phyloP scores from a whole-genome alignment of 2,797 vertebrate species.

The Octomys mimax region DNA sequence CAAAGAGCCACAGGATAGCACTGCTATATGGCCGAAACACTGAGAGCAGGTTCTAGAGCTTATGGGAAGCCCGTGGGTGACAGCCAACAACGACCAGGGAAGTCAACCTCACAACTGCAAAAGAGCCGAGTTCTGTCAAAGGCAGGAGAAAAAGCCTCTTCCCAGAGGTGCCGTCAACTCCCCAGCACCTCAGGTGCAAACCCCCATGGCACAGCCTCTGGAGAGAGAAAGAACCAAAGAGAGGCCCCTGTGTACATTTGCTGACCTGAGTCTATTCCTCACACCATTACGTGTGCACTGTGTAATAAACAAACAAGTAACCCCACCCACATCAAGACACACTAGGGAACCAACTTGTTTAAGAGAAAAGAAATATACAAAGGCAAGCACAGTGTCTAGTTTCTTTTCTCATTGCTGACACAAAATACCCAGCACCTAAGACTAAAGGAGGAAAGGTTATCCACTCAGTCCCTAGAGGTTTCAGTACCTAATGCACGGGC shows the following conservation, averaged over 20 bases:
- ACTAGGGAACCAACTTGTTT: neutral
- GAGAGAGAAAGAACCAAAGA: neutral
- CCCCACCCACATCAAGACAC: neutral
- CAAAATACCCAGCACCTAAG: no score
- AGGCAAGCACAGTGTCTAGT: neutral
- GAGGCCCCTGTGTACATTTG: neutral
- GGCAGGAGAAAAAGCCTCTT: neutral
- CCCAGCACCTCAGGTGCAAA: neutral
- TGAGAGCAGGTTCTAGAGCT: neutral
- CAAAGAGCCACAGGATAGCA: neutral
- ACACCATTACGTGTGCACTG: neutral
- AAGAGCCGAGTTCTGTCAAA: neutral
- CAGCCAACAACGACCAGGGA: neutral
- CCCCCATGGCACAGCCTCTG: neutral
- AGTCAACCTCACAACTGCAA: neutral
- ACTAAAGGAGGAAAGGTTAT: no score
- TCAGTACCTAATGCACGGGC: neutral
- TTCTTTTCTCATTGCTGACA: no score
- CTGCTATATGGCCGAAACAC: neutral
- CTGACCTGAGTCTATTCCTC: neutral
- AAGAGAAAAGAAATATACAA: neutral
- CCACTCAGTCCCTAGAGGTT: neutral
- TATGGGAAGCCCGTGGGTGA: rapidly evolving
- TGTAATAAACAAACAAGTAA: neutral
- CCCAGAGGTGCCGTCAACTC: neutral